A percentile compares a stretch with the other conserved stretches of the same genome.
These are phyloP conservation scores for Physocephala rufipes DNA, from an alignment of 2,888 invertebrate genomes.

Conservation along the genomic window DNA sequence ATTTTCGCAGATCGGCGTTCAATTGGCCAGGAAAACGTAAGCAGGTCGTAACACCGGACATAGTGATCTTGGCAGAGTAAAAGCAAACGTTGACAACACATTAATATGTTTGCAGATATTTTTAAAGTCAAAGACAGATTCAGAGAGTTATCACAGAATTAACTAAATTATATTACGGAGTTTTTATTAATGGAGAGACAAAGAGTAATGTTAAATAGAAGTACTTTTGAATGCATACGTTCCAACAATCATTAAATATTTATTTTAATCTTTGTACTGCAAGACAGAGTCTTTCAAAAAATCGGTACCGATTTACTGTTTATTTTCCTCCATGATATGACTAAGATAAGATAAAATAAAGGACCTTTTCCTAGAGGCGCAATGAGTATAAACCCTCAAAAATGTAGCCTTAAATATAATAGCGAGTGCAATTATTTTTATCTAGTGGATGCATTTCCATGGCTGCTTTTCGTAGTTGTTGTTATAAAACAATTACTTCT, in stretches of 20 bases:
- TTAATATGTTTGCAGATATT: too few relatives aligned
- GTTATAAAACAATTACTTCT: not conserved
- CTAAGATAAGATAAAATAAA: too few relatives aligned
- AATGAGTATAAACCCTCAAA: slow-evolving; percentile 2
- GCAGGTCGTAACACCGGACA: slow-evolving; percentile 83
- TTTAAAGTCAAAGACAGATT: too few relatives aligned
- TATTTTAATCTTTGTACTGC: too few relatives aligned
- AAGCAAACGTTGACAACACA: not conserved
- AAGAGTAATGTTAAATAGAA: too few relatives aligned
- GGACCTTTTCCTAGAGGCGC: too few relatives aligned
- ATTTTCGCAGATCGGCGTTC: slow-evolving; percentile 87
- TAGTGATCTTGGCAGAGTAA: slow-evolving; percentile 66
- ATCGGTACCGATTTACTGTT: too few relatives aligned
- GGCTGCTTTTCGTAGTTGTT: not conserved
- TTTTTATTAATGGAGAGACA: too few relatives aligned
- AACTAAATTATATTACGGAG: not conserved
- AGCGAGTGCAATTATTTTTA: slow-evolving; percentile 21
- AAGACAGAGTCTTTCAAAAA: too few relatives aligned
- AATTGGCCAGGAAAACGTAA: slow-evolving; percentile 91
- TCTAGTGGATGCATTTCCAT: not conserved
- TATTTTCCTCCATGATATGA: too few relatives aligned
- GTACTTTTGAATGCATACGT: too few relatives aligned
- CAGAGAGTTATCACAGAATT: not conserved
- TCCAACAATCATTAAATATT: too few relatives aligned
- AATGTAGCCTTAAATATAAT: not conserved